Evolutionary conservation across 2,113 vertebrate species (phyloP), one percentile per base, ranked within the genome.

Genomic region (Cinclus cinclus): DNA sequence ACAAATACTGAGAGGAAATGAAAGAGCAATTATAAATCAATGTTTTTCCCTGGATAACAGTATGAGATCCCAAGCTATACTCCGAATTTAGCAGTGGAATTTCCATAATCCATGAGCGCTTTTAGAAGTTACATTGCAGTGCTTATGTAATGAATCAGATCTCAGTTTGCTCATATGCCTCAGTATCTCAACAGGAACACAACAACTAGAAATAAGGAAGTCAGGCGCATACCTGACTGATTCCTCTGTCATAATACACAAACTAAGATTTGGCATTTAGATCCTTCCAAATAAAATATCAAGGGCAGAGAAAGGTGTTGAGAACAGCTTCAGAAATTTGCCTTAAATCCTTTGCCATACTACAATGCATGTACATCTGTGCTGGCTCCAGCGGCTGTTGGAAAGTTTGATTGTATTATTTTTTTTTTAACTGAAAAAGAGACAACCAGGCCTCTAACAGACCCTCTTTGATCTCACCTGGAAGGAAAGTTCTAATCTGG

Each of bases 391-490:
- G 65, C 96, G 96, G 94, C 97, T 84, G 94, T 44, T 60, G 87
- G 94, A 92, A 95, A 95, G 94, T 92, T 94, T 62, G 37, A 58
- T 73, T 88, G 74, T 37, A 37, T 73, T 90, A 15, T 78, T 15
- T 59, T 65, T 31, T 60, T 80, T 83, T 76, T 1, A 74, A 71
- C 71, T 67, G 83, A 55, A 83, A 86, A 74, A 94, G 77, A 94
- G 87, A 42, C 92, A 50, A 84, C 59, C 55, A 68, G 68, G 76
- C 92, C 89, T 83, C 69, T 47, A 69, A 56, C 87, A 81, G 25
- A 82, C 53, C 49, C 60, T 76, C 95, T 98, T 98, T 98, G 97
- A 98, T 98, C 96, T 97, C 93, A 88, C 91, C 83, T 94, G 47
- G 44, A 74, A 97, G 91, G 96, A 94, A 94, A 96, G 93, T 94